Evolutionary conservation across 2,113 vertebrate genomes (phyloP), one percentile per base, ranked within the genome.

Genomic region (Percopsis transmontana): DNA sequence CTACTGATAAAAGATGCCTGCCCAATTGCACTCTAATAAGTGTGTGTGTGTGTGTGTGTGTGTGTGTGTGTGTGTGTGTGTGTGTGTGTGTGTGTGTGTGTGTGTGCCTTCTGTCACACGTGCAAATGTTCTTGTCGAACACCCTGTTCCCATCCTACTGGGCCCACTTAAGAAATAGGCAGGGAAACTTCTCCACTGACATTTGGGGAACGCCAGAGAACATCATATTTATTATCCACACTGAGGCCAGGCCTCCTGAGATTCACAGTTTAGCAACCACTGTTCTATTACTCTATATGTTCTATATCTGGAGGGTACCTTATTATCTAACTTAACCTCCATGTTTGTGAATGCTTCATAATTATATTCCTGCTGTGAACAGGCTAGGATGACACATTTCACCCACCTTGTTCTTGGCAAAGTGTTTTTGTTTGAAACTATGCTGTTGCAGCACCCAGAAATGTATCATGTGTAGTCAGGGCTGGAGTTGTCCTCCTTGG

Each of bases 231-330:
- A 13, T 16, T 16, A 20, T 20, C 19, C 51, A 23, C 51, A 51
- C 1, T 53, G 10, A 39, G 40, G 12, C 67, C 81, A 74, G 50
- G 54, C 53, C 20, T 24, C 56, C 15, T 42, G 61, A 58, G 51
- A 74, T 58, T 44, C 50, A 14, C 56, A 66, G 54, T 75, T 68
- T 67, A 74, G 59, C 56, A 67, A 69, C 24, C 65, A 33, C 27
- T 33, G 27, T 33, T 33, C 27, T 33, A 33, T 33, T 33, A 33
- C 27, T 33, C 27, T 33, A 1, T 7, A 33, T 33, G 27, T 7
- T 33, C 5, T 7, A 33, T 6, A 2, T 33, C 27, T 1, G 42
- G 42, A 45, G 42, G 15, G 42, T 14, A 45, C 7, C 12, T 16
- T 12, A 45, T 3, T 1, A 33, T 33, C 5, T 33, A 33, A 33